Percentiles rank a stretch among this genome's conserved stretches.
Conservation (phyloP, 2,113 vertebrate genomes). For the Copsychus sechellarum region DNA sequence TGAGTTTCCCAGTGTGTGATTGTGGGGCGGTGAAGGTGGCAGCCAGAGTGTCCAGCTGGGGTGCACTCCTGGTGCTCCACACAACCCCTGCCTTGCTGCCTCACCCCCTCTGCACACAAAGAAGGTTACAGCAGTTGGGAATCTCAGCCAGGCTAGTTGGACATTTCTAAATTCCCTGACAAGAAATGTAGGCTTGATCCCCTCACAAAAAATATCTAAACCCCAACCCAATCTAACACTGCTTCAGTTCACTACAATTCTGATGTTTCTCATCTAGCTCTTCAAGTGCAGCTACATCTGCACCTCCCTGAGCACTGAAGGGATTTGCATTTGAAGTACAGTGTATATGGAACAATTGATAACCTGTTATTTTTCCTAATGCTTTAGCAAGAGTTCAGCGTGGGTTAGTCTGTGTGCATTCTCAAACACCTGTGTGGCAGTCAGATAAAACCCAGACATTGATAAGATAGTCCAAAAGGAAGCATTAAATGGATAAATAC, state of each 20-base stretch:
- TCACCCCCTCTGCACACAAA: rapidly evolving
- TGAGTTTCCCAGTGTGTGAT: background rate
- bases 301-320: background rate
- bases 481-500: background rate
- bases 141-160: background rate
- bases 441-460: background rate
- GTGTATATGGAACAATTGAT: background rate
- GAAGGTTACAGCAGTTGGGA: background rate
- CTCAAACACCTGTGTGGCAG: background rate
- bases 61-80: rapidly evolving
- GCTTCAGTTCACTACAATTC: background rate
- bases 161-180: background rate
- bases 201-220: background rate
- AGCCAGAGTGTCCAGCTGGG: rapidly evolving
- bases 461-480: background rate
- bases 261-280: background rate
- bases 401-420: background rate
- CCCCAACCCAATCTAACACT: background rate
- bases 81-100: rapidly evolving
- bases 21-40: background rate
- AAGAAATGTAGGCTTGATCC: background rate
- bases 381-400: background rate
- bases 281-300: background rate
- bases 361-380: background rate
- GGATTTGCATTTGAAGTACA: background rate